phyloP scores from a whole-genome alignment of 2,888 invertebrate species.

The Adineta ricciae region DNA sequence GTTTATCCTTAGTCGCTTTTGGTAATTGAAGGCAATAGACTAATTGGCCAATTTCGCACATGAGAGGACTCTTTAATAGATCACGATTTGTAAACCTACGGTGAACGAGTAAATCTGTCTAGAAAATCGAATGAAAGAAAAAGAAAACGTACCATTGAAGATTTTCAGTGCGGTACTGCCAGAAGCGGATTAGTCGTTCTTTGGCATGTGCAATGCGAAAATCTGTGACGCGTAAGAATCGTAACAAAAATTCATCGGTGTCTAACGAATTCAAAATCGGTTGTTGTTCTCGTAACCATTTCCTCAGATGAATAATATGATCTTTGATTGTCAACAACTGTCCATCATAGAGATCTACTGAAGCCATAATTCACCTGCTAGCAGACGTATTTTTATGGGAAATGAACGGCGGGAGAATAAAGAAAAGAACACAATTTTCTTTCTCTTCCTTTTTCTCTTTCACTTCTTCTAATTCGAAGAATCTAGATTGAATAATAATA shows the following conservation, averaged over 20 bases:
- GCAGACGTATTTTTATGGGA: neutral
- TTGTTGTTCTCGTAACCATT: neutral
- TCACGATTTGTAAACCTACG: neutral
- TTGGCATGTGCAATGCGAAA: neutral
- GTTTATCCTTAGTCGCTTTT: neutral
- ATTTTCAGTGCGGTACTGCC: neutral
- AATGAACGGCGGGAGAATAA: neutral
- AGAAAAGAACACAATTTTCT: neutral
- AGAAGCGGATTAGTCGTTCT: neutral
- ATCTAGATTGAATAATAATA: neutral
- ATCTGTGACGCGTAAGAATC: neutral
- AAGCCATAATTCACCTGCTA: neutral
- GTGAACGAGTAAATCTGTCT: no score
- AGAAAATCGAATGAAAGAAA: no score
- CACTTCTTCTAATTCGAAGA: neutral
- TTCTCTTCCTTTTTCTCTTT: no score
- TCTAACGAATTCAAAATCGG: neutral
- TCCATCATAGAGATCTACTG: neutral
- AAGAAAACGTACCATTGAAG: neutral
- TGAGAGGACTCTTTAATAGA: neutral
- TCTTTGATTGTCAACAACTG: neutral
- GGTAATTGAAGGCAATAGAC: neutral
- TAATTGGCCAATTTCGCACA: neutral
- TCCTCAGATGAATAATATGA: neutral
- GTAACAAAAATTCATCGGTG: neutral